Evolutionary conservation across 37 sponge, comb jelly and placozoan genomes (phyloP).

Genomic region (Oopsacas minuta): DNA sequence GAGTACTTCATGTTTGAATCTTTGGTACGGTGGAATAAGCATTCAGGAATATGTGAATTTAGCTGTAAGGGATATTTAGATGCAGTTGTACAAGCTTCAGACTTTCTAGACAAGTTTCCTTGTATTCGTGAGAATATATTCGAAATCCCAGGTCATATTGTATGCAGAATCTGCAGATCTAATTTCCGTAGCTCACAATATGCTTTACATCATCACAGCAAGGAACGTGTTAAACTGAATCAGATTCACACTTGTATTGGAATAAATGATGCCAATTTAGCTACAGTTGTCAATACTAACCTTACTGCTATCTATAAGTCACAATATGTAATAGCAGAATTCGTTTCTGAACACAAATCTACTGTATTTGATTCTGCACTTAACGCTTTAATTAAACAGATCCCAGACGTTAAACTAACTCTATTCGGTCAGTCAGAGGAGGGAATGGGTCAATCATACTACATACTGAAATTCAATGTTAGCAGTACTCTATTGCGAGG

Average conservation of each 20-base stretch:
- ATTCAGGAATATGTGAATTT: not conserved
- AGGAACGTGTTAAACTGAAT: not conserved
- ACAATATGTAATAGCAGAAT: not conserved
- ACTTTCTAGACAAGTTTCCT: not conserved
- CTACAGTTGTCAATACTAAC: not conserved
- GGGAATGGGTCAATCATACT: not conserved
- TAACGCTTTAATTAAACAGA: not conserved
- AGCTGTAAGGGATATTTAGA: not conserved
- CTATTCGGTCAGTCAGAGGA: slow-evolving; percentile 6
- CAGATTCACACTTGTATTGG: not conserved
- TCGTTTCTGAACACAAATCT: not conserved
- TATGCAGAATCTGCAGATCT: not conserved
- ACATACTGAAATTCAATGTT: not conserved
- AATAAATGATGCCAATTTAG: not conserved
- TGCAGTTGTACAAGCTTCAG: not conserved
- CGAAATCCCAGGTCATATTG: not conserved
- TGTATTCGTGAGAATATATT: not conserved
- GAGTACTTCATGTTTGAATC: not conserved
- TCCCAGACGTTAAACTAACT: not conserved
- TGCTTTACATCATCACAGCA: not conserved
- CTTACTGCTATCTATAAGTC: not conserved
- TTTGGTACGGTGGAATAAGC: not conserved
- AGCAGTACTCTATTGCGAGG: not conserved
- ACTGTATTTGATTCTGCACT: not conserved
- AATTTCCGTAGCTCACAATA: not conserved